phyloP scores from a whole-genome alignment of 2,113 vertebrate genomes.

The Rhegmatorhina hoffmannsi region DNA sequence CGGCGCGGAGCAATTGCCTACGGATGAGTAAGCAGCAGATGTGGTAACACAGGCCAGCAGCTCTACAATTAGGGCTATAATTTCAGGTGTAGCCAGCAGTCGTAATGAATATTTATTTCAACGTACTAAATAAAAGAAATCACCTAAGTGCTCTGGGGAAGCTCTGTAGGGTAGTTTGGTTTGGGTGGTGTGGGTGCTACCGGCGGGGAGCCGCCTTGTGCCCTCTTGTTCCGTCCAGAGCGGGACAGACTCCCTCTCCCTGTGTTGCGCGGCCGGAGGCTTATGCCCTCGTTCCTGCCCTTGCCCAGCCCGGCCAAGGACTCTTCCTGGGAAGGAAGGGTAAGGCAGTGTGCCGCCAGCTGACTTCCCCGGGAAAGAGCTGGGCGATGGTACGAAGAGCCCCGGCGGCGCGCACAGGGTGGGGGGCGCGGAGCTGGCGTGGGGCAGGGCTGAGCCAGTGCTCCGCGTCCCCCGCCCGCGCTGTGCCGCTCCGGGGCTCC shows the following conservation, averaged over 20 bases:
- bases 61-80: conserved; percentile 46
- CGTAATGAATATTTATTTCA: conserved; percentile 52
- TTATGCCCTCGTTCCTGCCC: not conserved
- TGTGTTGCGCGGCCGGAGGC: not conserved
- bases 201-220: rapidly evolving
- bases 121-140: not conserved
- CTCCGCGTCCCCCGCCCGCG: not conserved
- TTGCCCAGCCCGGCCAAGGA: not conserved
- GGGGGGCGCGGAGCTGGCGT: not conserved
- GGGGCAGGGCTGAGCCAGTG: not conserved
- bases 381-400: not conserved
- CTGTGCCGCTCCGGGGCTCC: not conserved
- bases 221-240: not conserved
- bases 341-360: not conserved
- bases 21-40: conserved; percentile 32
- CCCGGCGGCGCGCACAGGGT: not conserved
- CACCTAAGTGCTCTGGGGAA: too few species aligned
- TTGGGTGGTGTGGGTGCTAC: too few species aligned
- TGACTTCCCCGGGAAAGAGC: not conserved
- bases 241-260: not conserved
- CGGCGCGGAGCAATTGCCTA: not conserved
- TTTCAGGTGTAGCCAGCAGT: conserved; percentile 36
- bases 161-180: not conserved
- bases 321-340: not conserved
- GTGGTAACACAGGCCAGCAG: conserved; percentile 8